These are phyloP conservation scores for Aphodius sticticus DNA, from an alignment of 2,888 invertebrate species.

Conservation along the genomic window DNA sequence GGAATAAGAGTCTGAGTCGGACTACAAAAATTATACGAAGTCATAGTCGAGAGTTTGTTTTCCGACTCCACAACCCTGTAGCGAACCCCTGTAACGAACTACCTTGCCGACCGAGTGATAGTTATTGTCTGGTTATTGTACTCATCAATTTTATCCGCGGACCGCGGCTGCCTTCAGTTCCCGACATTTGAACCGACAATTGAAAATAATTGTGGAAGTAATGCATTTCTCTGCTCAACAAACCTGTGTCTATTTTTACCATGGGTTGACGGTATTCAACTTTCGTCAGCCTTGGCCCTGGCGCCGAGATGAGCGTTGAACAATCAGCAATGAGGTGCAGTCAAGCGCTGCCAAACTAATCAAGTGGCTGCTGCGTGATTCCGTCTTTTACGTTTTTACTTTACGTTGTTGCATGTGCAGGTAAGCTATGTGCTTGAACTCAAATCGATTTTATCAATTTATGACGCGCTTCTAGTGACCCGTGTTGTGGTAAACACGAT, in stretches of 20 bases:
- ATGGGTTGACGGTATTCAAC: background rate
- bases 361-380: background rate
- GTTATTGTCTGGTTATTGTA: too few species aligned
- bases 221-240: background rate
- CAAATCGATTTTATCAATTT: background rate
- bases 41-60: too few species aligned
- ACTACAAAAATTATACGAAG: too few species aligned
- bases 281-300: background rate
- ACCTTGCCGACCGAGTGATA: too few species aligned
- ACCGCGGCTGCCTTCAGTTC: too few species aligned
- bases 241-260: background rate
- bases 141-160: too few species aligned
- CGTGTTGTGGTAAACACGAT: constrained; percentile 4
- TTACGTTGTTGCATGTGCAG: background rate
- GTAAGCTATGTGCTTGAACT: background rate
- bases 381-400: background rate
- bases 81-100: too few species aligned
- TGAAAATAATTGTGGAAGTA: background rate
- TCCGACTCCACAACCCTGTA: too few species aligned
- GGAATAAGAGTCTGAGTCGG: too few species aligned
- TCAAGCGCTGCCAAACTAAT: background rate
- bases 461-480: background rate
- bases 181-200: too few species aligned
- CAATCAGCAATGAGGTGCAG: background rate
- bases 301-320: background rate